A percentile compares a stretch with the other conserved stretches of the same genome.
phyloP scores from a whole-genome alignment of 2,888 invertebrate genomes.

The Eupithecia subfuscata region DNA sequence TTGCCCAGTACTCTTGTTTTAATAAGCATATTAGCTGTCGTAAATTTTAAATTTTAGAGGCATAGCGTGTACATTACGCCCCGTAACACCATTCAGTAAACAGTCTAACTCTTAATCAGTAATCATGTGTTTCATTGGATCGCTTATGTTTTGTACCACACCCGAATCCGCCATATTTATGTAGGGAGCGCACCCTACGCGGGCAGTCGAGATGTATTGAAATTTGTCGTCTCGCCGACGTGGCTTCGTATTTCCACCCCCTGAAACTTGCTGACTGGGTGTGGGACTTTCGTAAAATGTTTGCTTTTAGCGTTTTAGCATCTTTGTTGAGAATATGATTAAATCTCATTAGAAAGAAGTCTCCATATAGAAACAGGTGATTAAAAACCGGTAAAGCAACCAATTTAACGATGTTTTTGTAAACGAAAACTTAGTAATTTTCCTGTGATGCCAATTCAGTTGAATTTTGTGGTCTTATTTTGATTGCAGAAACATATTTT shows the following conservation, averaged over 20 bases:
- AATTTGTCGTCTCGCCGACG: slow-evolving; percentile 70
- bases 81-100: too few relatives aligned
- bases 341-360: background rate
- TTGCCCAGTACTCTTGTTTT: too few relatives aligned
- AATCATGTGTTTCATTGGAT: background rate
- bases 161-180: slow-evolving; percentile 61
- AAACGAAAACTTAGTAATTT: background rate
- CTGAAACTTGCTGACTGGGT: slow-evolving; percentile 55
- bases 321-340: background rate
- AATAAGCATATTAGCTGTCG: too few relatives aligned
- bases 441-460: background rate
- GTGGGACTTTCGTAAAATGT: background rate
- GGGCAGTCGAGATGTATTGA: slow-evolving; percentile 67
- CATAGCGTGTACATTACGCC: too few relatives aligned
- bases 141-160: slow-evolving; percentile 47
- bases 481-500: background rate
- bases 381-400: background rate
- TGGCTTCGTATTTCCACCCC: slow-evolving; percentile 52
- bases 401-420: background rate
- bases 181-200: slow-evolving; percentile 58
- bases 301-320: slow-evolving; percentile 3
- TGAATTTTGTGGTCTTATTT: background rate
- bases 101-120: too few relatives aligned
- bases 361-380: background rate
- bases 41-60: too few relatives aligned